Percentiles rank a stretch among this genome's conserved stretches.
These are phyloP conservation scores for Clostera curtula DNA, from an alignment of 2,888 invertebrate genomes.

Conservation along the genomic window DNA sequence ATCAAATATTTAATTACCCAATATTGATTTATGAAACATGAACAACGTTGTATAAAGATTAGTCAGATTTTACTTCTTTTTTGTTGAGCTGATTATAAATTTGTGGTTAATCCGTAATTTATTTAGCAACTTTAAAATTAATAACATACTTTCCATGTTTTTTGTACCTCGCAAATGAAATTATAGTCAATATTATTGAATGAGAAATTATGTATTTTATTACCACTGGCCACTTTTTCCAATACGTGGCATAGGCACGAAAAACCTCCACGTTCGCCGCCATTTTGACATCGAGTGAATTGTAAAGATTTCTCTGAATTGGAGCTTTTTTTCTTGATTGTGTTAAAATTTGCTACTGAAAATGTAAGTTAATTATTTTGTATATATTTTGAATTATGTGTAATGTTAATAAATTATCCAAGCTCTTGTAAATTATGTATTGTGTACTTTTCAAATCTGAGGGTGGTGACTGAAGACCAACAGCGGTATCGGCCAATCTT, in stretches of 20 bases:
- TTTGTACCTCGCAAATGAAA: no score
- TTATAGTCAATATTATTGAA: no score
- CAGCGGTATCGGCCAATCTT: conserved; percentile 72
- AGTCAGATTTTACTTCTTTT: no score
- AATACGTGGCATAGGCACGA: conserved; percentile 88
- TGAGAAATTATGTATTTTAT: conserved; percentile 11
- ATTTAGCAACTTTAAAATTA: no score
- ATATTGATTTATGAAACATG: no score
- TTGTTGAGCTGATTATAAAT: no score
- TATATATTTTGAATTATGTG: conserved; percentile 9
- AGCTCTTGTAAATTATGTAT: conserved; percentile 25
- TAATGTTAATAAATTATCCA: conserved; percentile 9
- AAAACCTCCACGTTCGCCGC: conserved; percentile 85
- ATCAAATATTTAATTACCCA: no score
- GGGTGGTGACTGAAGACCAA: conserved; percentile 75
- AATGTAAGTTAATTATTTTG: conserved; percentile 58
- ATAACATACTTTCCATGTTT: no score
- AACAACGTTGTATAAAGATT: no score
- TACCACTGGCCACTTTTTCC: conserved; percentile 69
- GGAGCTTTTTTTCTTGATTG: conserved; percentile 78
- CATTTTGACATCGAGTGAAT: conserved; percentile 88
- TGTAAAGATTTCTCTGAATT: conserved; percentile 81
- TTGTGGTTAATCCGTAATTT: no score
- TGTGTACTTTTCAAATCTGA: conserved; percentile 33
- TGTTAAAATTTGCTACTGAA: conserved; percentile 69